These are phyloP conservation scores for Actenoides hombroni DNA, from an alignment of 2,113 vertebrate species.

Conservation along the genomic window DNA sequence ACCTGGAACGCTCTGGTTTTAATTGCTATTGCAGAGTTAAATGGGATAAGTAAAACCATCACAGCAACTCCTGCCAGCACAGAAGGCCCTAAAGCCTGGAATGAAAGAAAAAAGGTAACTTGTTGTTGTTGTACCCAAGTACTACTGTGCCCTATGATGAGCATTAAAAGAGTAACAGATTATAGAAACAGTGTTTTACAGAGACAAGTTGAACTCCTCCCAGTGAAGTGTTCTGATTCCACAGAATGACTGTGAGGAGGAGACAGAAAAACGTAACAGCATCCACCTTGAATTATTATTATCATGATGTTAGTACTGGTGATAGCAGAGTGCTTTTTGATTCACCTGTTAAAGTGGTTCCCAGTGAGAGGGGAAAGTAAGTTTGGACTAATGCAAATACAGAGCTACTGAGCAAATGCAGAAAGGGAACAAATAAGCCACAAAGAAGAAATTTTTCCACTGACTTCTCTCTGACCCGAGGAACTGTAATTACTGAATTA, in stretches of 20 bases:
- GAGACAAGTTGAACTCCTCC: not conserved
- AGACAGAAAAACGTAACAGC: not conserved
- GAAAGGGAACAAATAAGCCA: not conserved
- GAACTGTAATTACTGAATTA: not conserved
- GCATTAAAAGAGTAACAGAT: not conserved
- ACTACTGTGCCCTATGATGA: not conserved
- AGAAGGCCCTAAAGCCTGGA: slow-evolving; percentile 87
- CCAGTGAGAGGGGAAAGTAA: not conserved
- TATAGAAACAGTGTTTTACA: not conserved
- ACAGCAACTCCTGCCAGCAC: slow-evolving; percentile 90
- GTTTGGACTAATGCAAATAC: not conserved
- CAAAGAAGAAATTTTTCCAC: not conserved
- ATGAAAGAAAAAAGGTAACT: not conserved
- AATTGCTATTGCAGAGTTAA: slow-evolving; percentile 90
- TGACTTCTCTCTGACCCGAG: not conserved
- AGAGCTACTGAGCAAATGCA: not conserved
- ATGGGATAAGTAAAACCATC: slow-evolving; percentile 91
- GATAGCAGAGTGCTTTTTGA: not conserved
- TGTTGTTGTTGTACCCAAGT: not conserved
- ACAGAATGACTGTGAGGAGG: not conserved
- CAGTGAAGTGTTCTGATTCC: not conserved
- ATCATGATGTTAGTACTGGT: no score
- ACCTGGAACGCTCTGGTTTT: slow-evolving; percentile 92
- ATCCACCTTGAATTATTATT: not conserved
- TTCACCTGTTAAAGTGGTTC: not conserved